These are phyloP conservation scores for Pandemis heparana DNA, from an alignment of 2,888 invertebrate species.

Conservation along the genomic window DNA sequence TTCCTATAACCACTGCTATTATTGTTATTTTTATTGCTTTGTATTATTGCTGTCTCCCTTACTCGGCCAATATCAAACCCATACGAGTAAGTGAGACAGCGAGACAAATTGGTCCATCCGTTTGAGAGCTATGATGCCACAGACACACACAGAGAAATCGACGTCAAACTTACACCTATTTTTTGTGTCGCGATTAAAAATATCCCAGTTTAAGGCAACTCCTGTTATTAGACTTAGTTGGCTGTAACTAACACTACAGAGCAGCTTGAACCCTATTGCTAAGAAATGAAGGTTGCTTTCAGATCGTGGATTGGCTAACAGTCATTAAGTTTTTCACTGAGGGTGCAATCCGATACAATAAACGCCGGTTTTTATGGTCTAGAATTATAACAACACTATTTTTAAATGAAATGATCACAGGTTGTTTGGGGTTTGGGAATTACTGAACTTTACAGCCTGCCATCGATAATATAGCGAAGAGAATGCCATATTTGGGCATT, in stretches of 20 bases:
- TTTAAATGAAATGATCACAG: conserved; percentile 30
- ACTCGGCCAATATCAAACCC: too few species aligned
- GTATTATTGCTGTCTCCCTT: too few species aligned
- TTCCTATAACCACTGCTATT: too few species aligned
- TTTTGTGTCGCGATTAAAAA: too few species aligned
- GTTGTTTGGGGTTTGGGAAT: conserved; percentile 7
- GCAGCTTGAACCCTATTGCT: neutral
- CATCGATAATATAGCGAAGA: neutral
- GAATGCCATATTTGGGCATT: too few species aligned
- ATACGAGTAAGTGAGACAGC: too few species aligned
- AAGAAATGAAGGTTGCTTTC: too few species aligned
- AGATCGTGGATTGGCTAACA: neutral
- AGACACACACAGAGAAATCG: too few species aligned
- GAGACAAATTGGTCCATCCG: too few species aligned
- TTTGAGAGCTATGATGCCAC: too few species aligned
- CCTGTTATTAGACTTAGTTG: neutral
- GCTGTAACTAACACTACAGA: neutral
- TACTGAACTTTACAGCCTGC: neutral
- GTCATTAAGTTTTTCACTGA: conserved; percentile 20
- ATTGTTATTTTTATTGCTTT: too few species aligned
- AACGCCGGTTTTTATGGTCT: conserved; percentile 22
- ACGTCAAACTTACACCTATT: too few species aligned
- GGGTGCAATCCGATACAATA: conserved; percentile 18
- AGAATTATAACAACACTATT: conserved; percentile 32
- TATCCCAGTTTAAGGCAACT: neutral